phyloP scores from a whole-genome alignment of 2,113 vertebrate species.

The Axis porcinus region DNA sequence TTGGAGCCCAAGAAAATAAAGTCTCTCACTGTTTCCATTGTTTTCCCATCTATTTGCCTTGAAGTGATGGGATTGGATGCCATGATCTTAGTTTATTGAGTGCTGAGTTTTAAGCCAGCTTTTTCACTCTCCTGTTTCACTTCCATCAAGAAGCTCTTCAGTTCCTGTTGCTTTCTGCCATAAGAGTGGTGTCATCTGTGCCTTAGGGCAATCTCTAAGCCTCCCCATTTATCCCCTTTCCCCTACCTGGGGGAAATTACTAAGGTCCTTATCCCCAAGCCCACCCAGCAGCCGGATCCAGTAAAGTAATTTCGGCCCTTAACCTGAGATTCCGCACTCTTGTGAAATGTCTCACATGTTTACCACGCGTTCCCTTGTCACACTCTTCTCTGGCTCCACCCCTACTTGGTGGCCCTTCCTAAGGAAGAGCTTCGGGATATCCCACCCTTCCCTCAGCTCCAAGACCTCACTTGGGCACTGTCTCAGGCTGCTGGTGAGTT shows the following conservation, averaged over 20 bases:
- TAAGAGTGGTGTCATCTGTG: not conserved
- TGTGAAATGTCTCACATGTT: not conserved
- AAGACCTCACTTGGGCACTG: not conserved
- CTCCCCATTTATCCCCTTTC: no score
- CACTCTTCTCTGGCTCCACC: not conserved
- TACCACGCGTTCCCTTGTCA: rapidly evolving
- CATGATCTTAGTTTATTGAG: not conserved
- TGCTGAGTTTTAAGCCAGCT: not conserved
- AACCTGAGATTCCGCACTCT: not conserved
- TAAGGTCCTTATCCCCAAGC: not conserved
- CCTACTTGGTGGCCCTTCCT: not conserved
- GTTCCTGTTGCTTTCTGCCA: not conserved
- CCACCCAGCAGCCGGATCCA: no score
- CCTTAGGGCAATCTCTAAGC: not conserved
- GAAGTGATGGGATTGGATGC: not conserved
- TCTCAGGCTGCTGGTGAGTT: not conserved
- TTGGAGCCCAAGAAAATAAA: not conserved
- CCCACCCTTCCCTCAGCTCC: not conserved
- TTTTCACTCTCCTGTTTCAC: not conserved
- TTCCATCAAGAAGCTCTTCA: not conserved
- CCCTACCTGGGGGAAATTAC: not conserved
- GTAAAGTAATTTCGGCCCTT: not conserved
- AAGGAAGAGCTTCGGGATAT: not conserved
- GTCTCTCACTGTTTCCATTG: not conserved
- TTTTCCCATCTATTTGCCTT: not conserved